Conservation (phyloP, 2,113 vertebrate species). For the Guaruba guarouba region DNA sequence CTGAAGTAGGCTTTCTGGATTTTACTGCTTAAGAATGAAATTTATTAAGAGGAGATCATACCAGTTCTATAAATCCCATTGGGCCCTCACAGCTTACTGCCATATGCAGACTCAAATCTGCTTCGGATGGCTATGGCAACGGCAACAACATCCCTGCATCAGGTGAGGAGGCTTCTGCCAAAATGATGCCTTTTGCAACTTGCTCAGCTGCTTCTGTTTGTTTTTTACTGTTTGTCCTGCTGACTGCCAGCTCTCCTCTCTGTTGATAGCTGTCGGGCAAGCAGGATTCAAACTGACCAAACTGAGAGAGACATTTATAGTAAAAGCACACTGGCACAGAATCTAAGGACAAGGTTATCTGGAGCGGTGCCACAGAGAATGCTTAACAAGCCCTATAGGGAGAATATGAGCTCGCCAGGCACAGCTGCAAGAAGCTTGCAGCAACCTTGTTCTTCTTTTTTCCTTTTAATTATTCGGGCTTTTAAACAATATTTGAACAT, state of each 20-base stretch:
- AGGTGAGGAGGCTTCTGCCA: not conserved
- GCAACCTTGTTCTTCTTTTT: not conserved
- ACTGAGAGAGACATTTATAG: not conserved
- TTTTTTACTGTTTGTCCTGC: not conserved
- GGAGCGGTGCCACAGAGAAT: not conserved
- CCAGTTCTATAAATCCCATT: constrained; percentile 17
- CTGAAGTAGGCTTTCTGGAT: constrained; percentile 20
- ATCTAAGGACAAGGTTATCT: not conserved
- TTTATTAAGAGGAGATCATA: not conserved
- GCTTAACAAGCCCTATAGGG: not conserved
- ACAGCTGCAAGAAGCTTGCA: not conserved
- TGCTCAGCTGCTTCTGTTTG: not conserved
- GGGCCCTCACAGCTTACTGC: not conserved
- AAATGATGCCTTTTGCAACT: not conserved
- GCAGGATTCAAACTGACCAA: not conserved
- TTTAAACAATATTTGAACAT: not conserved
- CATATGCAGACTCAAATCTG: not conserved
- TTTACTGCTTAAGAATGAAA: constrained; percentile 3
- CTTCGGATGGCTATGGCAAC: not conserved
- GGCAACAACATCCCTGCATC: not conserved
- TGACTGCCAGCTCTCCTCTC: not conserved
- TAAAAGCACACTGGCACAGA: not conserved
- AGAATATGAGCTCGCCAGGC: not conserved
- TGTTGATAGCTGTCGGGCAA: not conserved
- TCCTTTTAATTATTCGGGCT: not conserved